Percentiles rank a stretch among this genome's conserved stretches.
Conservation (phyloP, 1,140 invertebrate genomes). For the Cyrtorhinus lividipennis region DNA sequence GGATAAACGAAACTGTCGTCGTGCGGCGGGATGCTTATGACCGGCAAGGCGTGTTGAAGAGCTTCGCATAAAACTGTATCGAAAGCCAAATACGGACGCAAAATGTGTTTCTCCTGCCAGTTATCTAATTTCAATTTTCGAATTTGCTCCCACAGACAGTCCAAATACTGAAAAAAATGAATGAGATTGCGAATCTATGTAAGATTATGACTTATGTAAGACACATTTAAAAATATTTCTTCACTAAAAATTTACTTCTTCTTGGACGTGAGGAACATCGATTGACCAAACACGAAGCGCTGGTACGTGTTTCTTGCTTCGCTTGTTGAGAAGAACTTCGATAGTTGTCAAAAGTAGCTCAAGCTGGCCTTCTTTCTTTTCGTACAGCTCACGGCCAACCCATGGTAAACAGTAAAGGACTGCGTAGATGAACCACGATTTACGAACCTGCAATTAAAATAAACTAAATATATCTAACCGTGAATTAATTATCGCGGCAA, state of each 20-base stretch:
- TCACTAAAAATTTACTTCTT: slow-evolving; percentile 49
- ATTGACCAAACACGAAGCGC: slow-evolving; percentile 84
- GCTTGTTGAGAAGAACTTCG: slow-evolving; percentile 86
- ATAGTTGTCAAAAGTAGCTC: slow-evolving; percentile 85
- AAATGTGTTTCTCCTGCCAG: slow-evolving; percentile 95
- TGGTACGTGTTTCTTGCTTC: slow-evolving; percentile 79
- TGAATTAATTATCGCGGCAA: neutral
- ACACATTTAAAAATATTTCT: neutral
- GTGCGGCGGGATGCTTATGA: slow-evolving; percentile 77
- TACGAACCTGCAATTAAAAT: slow-evolving; percentile 42
- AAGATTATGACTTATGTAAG: no score
- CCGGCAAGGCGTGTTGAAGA: slow-evolving; percentile 84
- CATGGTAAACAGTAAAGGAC: slow-evolving; percentile 87
- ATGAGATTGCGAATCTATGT: neutral
- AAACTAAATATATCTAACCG: neutral
- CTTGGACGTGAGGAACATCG: slow-evolving; percentile 87
- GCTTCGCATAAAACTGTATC: slow-evolving; percentile 90
- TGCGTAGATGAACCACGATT: slow-evolving; percentile 94
- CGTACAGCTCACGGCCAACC: slow-evolving; percentile 90
- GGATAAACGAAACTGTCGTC: slow-evolving; percentile 79
- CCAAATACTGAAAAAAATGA: slow-evolving; percentile 54
- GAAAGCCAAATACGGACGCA: slow-evolving; percentile 87
- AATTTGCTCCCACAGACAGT: slow-evolving; percentile 93
- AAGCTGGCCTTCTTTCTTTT: slow-evolving; percentile 89
- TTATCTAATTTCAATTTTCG: slow-evolving; percentile 83